Evolutionary conservation across 2,888 invertebrate genomes (phyloP).

Genomic region (Nephrotoma appendiculata): DNA sequence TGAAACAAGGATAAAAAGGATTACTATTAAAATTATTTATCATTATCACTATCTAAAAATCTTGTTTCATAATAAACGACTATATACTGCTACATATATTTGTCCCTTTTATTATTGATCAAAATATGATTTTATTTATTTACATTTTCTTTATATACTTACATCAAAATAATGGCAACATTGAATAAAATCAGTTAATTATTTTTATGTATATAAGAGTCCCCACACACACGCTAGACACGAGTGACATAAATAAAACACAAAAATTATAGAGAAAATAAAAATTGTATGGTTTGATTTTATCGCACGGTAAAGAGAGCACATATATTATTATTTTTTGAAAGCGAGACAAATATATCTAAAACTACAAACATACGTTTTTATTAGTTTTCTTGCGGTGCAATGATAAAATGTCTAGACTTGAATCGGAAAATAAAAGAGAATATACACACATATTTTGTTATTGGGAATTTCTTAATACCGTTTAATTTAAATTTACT

Average conservation of each 20-base stretch:
- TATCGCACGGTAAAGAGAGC: neutral
- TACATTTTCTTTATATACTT: neutral
- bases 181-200: neutral
- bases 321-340: neutral
- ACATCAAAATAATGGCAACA: neutral
- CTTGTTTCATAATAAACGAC: neutral
- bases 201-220: neutral
- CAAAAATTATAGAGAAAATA: neutral
- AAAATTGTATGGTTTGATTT: neutral
- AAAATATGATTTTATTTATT: neutral
- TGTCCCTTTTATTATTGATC: neutral
- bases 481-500: neutral
- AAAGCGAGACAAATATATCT: neutral
- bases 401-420: constrained; percentile 1
- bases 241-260: neutral
- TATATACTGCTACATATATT: neutral
- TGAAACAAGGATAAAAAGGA: neutral
- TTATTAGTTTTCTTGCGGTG: neutral
- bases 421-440: neutral
- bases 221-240: neutral
- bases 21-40: too few relatives aligned
- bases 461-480: neutral
- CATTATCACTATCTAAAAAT: neutral
- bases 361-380: neutral
- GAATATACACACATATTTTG: neutral